Evolutionary conservation across 2,888 invertebrate species (phyloP), one percentile per base, ranked within the genome.

Genomic region (Conistra vaccinii): DNA sequence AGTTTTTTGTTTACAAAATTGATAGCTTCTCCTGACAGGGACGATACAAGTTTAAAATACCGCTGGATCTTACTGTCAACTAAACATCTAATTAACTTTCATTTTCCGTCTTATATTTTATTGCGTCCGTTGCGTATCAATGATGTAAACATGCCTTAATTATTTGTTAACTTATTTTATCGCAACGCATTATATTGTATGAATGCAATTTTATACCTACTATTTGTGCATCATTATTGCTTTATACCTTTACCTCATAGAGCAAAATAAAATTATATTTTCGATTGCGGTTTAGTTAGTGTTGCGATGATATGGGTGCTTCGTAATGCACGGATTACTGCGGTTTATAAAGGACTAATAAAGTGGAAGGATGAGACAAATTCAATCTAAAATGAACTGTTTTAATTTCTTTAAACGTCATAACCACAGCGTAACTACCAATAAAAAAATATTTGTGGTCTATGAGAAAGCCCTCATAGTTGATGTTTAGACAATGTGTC

Each of bases 231-330:
- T 76, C 29, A 61, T 55, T 42, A 6, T 32, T 17, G 26, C 14
- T 42, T 29, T 51, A 51, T 2, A 51, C 35, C 58, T 51, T 80
- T 71, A 82, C 20, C 48, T 29, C 26, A 14, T 9, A 26, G 26
- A 35, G 2, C 10, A 6, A 42, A 53, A 26, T 1, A 6, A 42
- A 53, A 26, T 1, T 6, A 42, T 29, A 35, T 23, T 62, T 35
- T 45, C 26, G 7, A 74, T 73, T 74, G 74, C 9, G 35, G 74
- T 62, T 61, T 23, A 32, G 7, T 10, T 42, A 7, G 29, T 57
- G 17, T 57, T 29, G 17, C 55, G 10, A 26, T 26, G 1, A 55
- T 29, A 26, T 2, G 20, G 26, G 26, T 26, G 12, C 53, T 53
- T 53, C 12, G n/a, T 53, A 53, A n/a, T 53, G n/a, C 10, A 53